Evolutionary conservation across 2,797 vertebrate species (phyloP), one percentile per base, ranked within the genome.

Genomic region (Hypotaenidia okinawae): DNA sequence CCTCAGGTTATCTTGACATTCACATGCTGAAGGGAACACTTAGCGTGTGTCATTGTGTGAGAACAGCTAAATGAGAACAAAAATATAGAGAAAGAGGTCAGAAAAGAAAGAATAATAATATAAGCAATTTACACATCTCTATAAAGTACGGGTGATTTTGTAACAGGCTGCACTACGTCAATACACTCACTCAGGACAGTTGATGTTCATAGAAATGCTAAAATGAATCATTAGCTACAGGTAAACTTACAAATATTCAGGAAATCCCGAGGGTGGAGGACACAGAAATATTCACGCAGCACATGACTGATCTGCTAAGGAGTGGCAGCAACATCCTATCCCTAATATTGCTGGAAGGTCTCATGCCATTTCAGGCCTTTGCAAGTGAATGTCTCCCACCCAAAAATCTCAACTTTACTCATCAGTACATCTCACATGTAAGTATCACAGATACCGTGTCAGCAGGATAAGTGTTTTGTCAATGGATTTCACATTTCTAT

Each of bases 21-120:
- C 95, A 54, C 67, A 64, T 80, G 78, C 90, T 95, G 95, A 95
- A 96, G 75, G 74, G 61, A 95, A 89, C 85, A 77, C 87, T 96
- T 94, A 92, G 57, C 2, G 0, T 10, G 5, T 62, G 68, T 93
- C 96, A 92, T 84, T 94, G 94, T 77, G 73, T 45, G 67, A 52
- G 89, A 94, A 67, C 72, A 93, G 69, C 75, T 94, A 78, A 95
- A 95, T n/a, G 58, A 95, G 89, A 89, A 78, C 25, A 92, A 95
- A 96, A 95, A 90, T 83, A 89, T 4, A 84, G 81, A 84, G 89
- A 86, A 95, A 75, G 90, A 78, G 86, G 75, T 87, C 90, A 94
- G 88, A 79, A 95, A 81, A 59, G 66, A 93, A 92, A 81, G 88
- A 95, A 68, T 69, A 95, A 69, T 80, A 85, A 74, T 27, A 45